Conservation (phyloP, 1,140 invertebrate genomes). For the Trialeurodes vaporariorum region DNA sequence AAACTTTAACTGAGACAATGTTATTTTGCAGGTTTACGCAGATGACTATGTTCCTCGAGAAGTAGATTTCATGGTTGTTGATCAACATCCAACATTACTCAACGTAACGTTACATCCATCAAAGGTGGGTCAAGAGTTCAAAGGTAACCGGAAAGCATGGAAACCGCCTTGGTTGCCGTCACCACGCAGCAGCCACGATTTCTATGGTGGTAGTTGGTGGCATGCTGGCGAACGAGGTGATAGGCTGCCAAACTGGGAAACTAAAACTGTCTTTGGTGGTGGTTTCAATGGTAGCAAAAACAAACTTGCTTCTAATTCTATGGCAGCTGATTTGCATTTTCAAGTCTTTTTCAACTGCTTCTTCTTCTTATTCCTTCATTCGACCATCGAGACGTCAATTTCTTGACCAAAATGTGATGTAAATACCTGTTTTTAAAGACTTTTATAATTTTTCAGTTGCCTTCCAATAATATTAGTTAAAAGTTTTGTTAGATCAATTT, state of each 20-base stretch:
- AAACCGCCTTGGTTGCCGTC: slow-evolving; percentile 24
- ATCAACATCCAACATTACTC: slow-evolving; percentile 67
- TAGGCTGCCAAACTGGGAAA: slow-evolving; percentile 9
- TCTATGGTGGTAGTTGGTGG: slow-evolving; percentile 5
- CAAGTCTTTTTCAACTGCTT: neutral
- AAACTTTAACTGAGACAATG: no score
- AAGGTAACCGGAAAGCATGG: slow-evolving; percentile 19
- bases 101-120: slow-evolving; percentile 68
- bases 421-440: no score
- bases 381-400: no score
- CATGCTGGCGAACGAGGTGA: slow-evolving; percentile 20
- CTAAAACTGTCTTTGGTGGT: neutral
- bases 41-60: slow-evolving; percentile 71
- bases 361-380: no score
- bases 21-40: slow-evolving; percentile 53
- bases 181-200: slow-evolving; percentile 6
- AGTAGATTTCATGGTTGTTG: slow-evolving; percentile 74
- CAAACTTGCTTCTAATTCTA: slow-evolving; percentile 6
- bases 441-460: no score
- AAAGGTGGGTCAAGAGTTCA: slow-evolving; percentile 45
- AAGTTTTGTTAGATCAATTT: no score
- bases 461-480: no score
- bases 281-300: slow-evolving; percentile 11
- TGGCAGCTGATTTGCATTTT: neutral
- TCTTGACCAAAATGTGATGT: no score